Base-by-base conservation (phyloP, 64 coral and sea anemone genomes). In the Stichodactyla helianthus region DNA sequence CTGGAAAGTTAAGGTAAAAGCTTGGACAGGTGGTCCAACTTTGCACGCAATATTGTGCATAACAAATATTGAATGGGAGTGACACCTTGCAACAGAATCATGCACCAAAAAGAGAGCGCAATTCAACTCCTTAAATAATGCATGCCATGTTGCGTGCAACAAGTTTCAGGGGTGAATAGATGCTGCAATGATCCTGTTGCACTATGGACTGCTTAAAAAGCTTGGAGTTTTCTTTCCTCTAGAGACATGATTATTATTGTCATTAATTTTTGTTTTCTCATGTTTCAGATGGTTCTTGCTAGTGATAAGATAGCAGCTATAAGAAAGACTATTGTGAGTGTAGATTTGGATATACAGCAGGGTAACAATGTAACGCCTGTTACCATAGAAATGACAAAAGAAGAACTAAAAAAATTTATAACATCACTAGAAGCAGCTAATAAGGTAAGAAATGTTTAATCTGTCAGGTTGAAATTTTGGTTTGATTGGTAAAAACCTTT, bases 361-460 rank as follows among this genome's bases (percentile, higher is more conserved):
- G 77, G 59, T 51, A 88, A 57, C 8, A 74, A 63, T 65, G 89
- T 91, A 17, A 98, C 82, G 77, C 92, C 88, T 61, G 82, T 95
- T 7, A 92, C 86, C 77, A 91, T 99, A 50, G 97, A 99, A 79
- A 87, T 99, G 55, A 93, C 79, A 68, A 87, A 92, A 59, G 97
- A 95, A 77, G 93, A 99, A 82, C 79, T 99, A 56, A 88, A 91
- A 26, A 84, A 88, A 88, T 71, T 99, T 53, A 93, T 99, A 65
- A 82, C 97, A 55, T 95, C 93, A 17, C 86, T 99, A 90, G 97
- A 99, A 79, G 93, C 93, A 88, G 97, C 93, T 74, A 99, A 99
- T 86, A 99, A 93, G 91, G 97, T 99, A 88, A 28, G 78, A 51
- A 31, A 74, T 31, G 27, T 10, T 9, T n/a, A 5, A 65, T 65